Evolutionary conservation across 2,113 vertebrate species (phyloP).

Genomic region (Bambusicola thoracicus): DNA sequence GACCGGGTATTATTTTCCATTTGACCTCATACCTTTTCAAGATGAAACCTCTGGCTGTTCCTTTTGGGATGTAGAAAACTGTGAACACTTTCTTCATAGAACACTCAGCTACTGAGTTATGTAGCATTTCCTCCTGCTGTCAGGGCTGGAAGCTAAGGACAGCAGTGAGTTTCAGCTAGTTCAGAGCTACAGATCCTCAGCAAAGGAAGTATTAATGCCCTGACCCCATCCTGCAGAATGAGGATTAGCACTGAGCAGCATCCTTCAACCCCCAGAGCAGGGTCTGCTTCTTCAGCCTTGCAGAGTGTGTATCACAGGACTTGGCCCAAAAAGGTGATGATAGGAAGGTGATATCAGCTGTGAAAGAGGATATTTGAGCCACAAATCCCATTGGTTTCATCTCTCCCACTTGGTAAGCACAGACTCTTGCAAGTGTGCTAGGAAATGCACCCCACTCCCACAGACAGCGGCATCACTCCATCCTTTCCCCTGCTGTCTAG

Average conservation of each 20-base stretch:
- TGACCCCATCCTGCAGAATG: not conserved
- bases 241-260: not conserved
- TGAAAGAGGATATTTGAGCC: not conserved
- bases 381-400: not conserved
- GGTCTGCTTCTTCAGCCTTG: not conserved
- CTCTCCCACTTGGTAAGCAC: not conserved
- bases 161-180: not conserved
- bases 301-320: not conserved
- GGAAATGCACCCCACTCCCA: not conserved
- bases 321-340: not conserved
- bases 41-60: no score
- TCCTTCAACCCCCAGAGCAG: not conserved
- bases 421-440: not conserved
- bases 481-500: not conserved
- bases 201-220: not conserved
- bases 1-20: not conserved
- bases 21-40: not conserved
- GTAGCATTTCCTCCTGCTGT: not conserved
- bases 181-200: not conserved
- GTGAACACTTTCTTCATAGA: not conserved
- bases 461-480: not conserved
- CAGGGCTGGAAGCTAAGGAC: no score
- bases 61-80: not conserved
- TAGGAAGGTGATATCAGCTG: not conserved
- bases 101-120: not conserved